phyloP scores from a whole-genome alignment of 1,140 invertebrate species.

The Globodera rostochiensis region DNA sequence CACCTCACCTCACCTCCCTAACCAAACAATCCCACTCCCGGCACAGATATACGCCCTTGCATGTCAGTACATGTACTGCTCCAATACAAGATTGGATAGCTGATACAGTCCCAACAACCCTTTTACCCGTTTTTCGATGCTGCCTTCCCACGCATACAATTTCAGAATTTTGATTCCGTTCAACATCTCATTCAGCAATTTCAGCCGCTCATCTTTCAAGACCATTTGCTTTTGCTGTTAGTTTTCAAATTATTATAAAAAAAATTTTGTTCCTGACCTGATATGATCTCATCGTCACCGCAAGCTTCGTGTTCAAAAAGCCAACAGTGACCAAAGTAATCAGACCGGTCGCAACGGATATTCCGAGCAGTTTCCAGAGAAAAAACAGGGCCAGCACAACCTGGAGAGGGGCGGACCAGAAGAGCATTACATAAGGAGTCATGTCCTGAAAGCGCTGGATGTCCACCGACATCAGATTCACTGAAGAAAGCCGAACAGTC shows the following conservation, averaged over 20 bases:
- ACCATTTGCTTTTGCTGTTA: slow-evolving; percentile 66
- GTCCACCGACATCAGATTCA: slow-evolving; percentile 72
- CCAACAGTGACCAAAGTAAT: slow-evolving; percentile 61
- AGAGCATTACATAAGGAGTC: slow-evolving; percentile 68
- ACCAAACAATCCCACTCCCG: no score
- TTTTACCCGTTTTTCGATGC: slow-evolving; percentile 69
- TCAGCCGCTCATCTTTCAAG: slow-evolving; percentile 71
- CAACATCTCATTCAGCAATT: slow-evolving; percentile 71
- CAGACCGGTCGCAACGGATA: slow-evolving; percentile 66
- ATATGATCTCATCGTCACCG: slow-evolving; percentile 66
- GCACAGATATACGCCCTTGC: no score
- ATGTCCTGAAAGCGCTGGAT: slow-evolving; percentile 67
- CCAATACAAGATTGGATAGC: neutral
- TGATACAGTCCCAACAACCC: neutral
- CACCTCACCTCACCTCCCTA: no score
- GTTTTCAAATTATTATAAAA: slow-evolving; percentile 67
- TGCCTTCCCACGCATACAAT: slow-evolving; percentile 85
- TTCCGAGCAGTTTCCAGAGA: slow-evolving; percentile 65
- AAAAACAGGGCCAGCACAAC: slow-evolving; percentile 63
- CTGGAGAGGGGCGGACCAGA: slow-evolving; percentile 64
- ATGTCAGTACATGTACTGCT: neutral
- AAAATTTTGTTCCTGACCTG: slow-evolving; percentile 60
- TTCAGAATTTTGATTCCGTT: slow-evolving; percentile 78
- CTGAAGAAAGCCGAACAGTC: neutral
- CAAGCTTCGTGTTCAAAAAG: slow-evolving; percentile 67